Evolutionary conservation across 1,140 invertebrate genomes (phyloP), one percentile per base, ranked within the genome.

Genomic region (Thalassaphorura encarpata): DNA sequence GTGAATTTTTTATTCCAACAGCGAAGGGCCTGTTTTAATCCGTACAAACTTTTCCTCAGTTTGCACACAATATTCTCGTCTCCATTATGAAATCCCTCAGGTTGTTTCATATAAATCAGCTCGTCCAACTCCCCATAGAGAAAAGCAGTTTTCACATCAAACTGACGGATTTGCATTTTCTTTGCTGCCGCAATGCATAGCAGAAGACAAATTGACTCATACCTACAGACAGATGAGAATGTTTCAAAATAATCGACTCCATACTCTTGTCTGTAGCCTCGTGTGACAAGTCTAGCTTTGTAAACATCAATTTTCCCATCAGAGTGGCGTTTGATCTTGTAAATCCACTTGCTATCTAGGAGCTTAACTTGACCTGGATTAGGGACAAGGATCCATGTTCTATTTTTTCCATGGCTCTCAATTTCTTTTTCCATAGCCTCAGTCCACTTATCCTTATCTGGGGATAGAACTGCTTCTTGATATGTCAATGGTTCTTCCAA

Each of bases 161-260:
- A 58, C 4, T 41, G 60, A 49, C 50, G 59, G 39, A 36, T 52
- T 13, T 60, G 3, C 19, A 67, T 55, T 41, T 69, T 56, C 18
- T 65, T 21, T 40, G 55, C 47, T 6, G 67, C 68, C 13, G 67
- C 64, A 21, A 50, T 53, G 18, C 52, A 54, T 43, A 70, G 41
- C 15, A 60, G 46, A 19, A 53, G 47, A 57, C 70, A 52, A 40
- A 72, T 29, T 29, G 68, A 63, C 15, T 54, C 52, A 18, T 63
- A 42, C 52, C 63, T 61, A 27, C 58, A 58, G 19, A 70, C 70
- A 36, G 71, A 66, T 26, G 69, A 49, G 42, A 61, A 68, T 2
- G 67, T 67, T 27, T 69, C 63, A 21, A 52, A 29, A 42, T 60
- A 68, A 43, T 68, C 65, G 3, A 66, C 26, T 3, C 58, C 60